Conservation (phyloP, 2,888 invertebrate species). For the Euclidia mi region DNA sequence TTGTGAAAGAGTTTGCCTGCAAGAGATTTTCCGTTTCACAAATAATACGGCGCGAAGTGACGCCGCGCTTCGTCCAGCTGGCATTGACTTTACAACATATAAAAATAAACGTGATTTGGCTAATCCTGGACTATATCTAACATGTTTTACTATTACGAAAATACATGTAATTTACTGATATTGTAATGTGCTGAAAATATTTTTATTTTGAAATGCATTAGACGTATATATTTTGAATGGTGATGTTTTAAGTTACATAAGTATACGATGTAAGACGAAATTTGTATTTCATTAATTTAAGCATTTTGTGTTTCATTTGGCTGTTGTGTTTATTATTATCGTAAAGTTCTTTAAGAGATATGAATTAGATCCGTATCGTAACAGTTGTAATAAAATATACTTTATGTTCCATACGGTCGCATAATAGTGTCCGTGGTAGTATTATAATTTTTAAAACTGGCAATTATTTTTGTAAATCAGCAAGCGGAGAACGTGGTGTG, state of each 20-base stretch:
- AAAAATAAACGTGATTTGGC: slow-evolving; percentile 80
- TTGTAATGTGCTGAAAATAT: background rate
- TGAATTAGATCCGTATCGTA: slow-evolving; percentile 37
- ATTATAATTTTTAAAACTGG: slow-evolving; percentile 8
- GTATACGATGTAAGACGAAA: no score
- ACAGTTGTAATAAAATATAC: slow-evolving; percentile 67
- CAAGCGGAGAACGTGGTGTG: background rate
- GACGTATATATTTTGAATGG: no score
- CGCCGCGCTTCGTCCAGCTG: slow-evolving; percentile 62
- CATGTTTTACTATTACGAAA: slow-evolving; percentile 63
- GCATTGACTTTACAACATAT: slow-evolving; percentile 77
- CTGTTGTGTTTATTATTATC: no score
- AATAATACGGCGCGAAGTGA: slow-evolving; percentile 58
- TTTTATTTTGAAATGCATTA: background rate
- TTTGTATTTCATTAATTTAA: no score
- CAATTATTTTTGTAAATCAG: background rate
- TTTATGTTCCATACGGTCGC: slow-evolving; percentile 18
- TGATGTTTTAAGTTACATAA: no score
- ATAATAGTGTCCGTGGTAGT: background rate
- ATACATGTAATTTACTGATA: slow-evolving; percentile 18
- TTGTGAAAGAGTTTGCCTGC: slow-evolving; percentile 40
- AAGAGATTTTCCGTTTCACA: slow-evolving; percentile 15
- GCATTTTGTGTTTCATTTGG: no score
- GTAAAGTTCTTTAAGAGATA: slow-evolving; percentile 12
- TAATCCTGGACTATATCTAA: slow-evolving; percentile 67